These are phyloP conservation scores for Marcusenius ussheri DNA, from an alignment of 2,113 vertebrate genomes.

Conservation along the genomic window DNA sequence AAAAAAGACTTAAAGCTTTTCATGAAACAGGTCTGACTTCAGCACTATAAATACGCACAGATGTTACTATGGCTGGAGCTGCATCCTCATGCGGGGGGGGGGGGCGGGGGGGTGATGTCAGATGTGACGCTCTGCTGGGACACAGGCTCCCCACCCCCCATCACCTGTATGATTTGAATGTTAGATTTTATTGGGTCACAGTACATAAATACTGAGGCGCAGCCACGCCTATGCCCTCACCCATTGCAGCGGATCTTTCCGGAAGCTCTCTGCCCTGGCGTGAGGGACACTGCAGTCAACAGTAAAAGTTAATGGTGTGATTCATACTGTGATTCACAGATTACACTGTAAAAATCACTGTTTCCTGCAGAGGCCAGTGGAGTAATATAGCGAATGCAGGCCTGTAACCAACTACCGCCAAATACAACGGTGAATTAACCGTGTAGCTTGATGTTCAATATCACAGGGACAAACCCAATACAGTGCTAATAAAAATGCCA, in stretches of 20 bases:
- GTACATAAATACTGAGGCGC: no score
- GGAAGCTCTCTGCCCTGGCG: neutral
- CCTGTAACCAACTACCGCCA: neutral
- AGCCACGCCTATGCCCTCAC: neutral
- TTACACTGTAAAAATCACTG: neutral
- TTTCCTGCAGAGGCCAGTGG: neutral
- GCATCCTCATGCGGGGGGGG: neutral
- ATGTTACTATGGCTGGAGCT: neutral
- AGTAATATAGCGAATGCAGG: neutral
- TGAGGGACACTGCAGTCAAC: neutral
- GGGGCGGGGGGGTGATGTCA: no score
- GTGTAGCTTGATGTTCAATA: neutral
- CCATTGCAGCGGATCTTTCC: neutral
- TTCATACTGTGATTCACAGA: neutral
- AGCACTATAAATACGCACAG: neutral
- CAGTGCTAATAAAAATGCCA: neutral
- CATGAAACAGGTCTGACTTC: neutral
- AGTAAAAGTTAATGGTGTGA: slow-evolving; percentile 1
- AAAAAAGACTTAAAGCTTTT: neutral
- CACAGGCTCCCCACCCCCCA: neutral
- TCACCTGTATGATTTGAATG: neutral
- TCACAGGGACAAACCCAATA: neutral
- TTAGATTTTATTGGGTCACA: neutral
- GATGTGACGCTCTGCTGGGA: neutral
- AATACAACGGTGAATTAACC: neutral